phyloP scores from a whole-genome alignment of 2,888 invertebrate genomes.

The Luperina nickerlii region DNA sequence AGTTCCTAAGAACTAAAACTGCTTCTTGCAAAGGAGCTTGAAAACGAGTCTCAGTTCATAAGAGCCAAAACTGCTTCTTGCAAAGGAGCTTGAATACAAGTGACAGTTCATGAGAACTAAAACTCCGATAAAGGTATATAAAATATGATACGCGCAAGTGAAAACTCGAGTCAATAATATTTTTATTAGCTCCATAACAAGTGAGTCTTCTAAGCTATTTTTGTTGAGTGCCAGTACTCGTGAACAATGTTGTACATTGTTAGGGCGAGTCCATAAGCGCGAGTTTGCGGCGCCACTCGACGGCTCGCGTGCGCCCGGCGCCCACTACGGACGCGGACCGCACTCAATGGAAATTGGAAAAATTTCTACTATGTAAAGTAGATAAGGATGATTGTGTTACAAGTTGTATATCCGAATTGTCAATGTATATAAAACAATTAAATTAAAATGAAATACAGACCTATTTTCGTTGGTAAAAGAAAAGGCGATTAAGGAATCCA shows the following conservation, averaged over 20 bases:
- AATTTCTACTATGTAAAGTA: conserved; percentile 27
- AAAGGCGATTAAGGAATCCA: background rate
- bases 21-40: no score
- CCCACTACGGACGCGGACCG: conserved; percentile 7
- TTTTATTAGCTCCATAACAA: background rate
- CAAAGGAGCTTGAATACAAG: background rate
- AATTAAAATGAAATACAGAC: background rate
- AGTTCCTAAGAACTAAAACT: background rate
- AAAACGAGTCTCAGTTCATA: no score
- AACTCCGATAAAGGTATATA: background rate
- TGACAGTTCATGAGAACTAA: background rate
- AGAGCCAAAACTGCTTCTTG: background rate
- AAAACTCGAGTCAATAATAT: background rate
- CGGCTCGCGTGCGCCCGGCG: conserved; percentile 18
- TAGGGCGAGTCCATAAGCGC: conserved; percentile 37
- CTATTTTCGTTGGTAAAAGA: background rate
- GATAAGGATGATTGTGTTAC: conserved; percentile 19
- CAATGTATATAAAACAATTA: conserved; percentile 5
- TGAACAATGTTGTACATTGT: conserved; percentile 45
- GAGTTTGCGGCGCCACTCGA: conserved; percentile 38
- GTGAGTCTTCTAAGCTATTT: conserved; percentile 1
- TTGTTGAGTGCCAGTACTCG: background rate
- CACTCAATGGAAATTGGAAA: conserved; percentile 51
- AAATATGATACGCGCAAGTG: background rate
- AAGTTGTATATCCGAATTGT: conserved; percentile 11